Base-by-base conservation (phyloP, 2,797 vertebrate genomes). In the Taeniopygia guttata region DNA sequence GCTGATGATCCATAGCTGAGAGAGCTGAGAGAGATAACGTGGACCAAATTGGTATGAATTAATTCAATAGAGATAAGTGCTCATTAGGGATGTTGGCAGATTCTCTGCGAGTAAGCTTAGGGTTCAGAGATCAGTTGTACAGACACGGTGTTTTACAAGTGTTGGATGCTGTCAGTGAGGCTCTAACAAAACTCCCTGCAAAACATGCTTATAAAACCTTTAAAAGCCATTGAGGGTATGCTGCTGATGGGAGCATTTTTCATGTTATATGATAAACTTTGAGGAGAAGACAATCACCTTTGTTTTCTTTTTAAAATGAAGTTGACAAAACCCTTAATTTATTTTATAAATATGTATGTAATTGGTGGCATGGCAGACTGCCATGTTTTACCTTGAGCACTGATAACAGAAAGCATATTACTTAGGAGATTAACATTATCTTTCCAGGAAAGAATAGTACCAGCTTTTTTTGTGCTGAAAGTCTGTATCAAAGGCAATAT, bases 321-420 rank as follows among this genome's bases (percentile, higher is more conserved):
- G 91, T 76, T 96, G 84, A 78, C 9, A 87, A 95, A 91, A 95
- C 51, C 81, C 66, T 93, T 93, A 46, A 94, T 96, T 96, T 95
- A 16, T 70, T 87, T 60, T 69, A 29, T 80, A 88, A 76, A 87
- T 90, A 81, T 76, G 78, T 77, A 68, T 60, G 8, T 66, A 93
- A 90, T 52, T 72, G 27, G 29, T 78, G 73, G 11, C 36, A 58
- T 78, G 86, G 77, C 73, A 91, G 45, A 43, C 42, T 67, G 68
- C 76, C 45, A n/a, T 36, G 49, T 70, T 94, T 86, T 78, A 84
- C 83, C 77, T 90, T 89, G 59, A 90, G 74, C 1, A 0, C 55
- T 94, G 92, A 79, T 90, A 92, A 89, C 29, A 83, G 69, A 86
- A 96, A 94, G 21, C 22, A 10, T 43, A 38, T 84, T 90, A 59